phyloP scores from a whole-genome alignment of 2,113 vertebrate genomes.

The Thryonomys swinderianus region DNA sequence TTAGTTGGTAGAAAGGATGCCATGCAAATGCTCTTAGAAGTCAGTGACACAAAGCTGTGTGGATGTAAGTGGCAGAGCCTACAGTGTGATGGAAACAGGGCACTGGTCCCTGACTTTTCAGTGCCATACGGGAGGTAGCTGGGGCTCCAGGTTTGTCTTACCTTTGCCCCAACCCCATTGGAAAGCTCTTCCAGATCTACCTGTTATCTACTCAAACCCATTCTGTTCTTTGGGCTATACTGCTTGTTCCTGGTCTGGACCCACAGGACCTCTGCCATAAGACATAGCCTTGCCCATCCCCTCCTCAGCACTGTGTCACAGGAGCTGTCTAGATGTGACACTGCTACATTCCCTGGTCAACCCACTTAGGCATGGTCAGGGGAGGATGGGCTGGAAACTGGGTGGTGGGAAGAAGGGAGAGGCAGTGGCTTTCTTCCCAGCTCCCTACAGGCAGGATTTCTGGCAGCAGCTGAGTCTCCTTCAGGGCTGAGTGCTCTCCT shows the following conservation, averaged over 20 bases:
- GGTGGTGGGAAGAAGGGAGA: neutral
- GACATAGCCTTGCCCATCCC: neutral
- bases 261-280: neutral
- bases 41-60: neutral
- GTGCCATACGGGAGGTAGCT: neutral
- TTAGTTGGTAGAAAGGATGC: neutral
- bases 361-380: neutral
- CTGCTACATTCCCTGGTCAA: neutral
- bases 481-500: neutral
- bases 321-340: neutral
- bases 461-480: neutral
- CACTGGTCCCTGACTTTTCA: neutral
- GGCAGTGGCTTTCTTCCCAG: neutral
- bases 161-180: neutral
- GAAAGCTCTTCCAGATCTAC: neutral
- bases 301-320: neutral
- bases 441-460: neutral
- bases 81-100: neutral
- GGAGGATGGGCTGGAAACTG: neutral
- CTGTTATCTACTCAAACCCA: neutral
- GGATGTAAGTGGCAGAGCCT: neutral
- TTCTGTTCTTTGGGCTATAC: rapidly evolving
- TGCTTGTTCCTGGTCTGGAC: neutral
- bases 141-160: neutral
- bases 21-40: neutral